Evolutionary conservation across 2,888 invertebrate genomes (phyloP).

Genomic region (Acleris emargana): DNA sequence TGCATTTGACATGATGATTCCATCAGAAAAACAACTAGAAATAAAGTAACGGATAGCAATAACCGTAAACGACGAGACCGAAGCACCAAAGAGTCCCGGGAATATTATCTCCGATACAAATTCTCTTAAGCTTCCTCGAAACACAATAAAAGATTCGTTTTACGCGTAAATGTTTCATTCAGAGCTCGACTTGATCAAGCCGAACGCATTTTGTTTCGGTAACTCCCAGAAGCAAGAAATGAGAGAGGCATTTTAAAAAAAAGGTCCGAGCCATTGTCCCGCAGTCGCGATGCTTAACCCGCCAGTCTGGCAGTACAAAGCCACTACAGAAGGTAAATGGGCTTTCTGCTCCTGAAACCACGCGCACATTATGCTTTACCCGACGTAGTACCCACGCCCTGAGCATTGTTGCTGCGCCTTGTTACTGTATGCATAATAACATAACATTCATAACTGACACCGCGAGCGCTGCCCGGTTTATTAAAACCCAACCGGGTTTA

Average conservation of each 20-base stretch:
- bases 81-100: slow-evolving; percentile 24
- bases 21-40: slow-evolving; percentile 7
- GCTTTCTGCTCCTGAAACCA: slow-evolving; percentile 67
- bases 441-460: slow-evolving; percentile 69
- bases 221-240: slow-evolving; percentile 57
- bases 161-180: slow-evolving; percentile 36
- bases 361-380: slow-evolving; percentile 65
- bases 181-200: slow-evolving; percentile 35
- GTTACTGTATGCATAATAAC: slow-evolving; percentile 67
- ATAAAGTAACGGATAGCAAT: slow-evolving; percentile 16
- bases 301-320: slow-evolving; percentile 68
- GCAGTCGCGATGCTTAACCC: slow-evolving; percentile 69
- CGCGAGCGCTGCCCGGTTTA: slow-evolving; percentile 57
- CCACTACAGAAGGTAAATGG: slow-evolving; percentile 76
- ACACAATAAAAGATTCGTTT: slow-evolving; percentile 36
- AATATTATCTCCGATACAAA: slow-evolving; percentile 30
- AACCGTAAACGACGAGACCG: slow-evolving; percentile 27
- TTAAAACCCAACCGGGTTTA: slow-evolving; percentile 60
- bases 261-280: slow-evolving; percentile 69
- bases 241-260: slow-evolving; percentile 63
- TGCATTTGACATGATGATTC: background rate
- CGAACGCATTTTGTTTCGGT: slow-evolving; percentile 56
- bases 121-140: slow-evolving; percentile 33
- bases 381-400: slow-evolving; percentile 46
- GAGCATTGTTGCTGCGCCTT: slow-evolving; percentile 60